Base-by-base conservation (phyloP, 1,140 invertebrate species). In the Sminthurinus signatus region DNA sequence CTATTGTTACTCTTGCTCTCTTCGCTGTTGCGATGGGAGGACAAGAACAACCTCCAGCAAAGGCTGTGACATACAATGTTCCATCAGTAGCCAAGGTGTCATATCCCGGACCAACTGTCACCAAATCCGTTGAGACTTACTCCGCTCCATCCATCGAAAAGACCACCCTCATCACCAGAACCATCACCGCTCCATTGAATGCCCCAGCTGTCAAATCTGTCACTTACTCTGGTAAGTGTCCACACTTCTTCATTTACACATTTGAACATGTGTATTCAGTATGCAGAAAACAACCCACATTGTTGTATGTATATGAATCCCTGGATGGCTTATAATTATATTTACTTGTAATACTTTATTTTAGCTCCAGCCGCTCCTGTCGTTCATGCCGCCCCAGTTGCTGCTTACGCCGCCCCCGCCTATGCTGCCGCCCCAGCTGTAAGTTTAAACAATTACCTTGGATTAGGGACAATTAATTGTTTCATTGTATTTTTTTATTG, bases 121-220 rank as follows among this genome's bases (percentile, higher is more conserved):
- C 70, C 3, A 65, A 67, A 43, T 51, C 51, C 15, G 70, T 71
- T 3, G 66, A 68, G 28, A 71, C 70, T n/a, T 71, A 68, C 52
- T 60, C 55, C 42, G 70, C 70, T 31, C 70, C 70, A 10, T 65
- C 61, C 27, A 71, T 71, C 62, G 70, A 71, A 29, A 71, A 71
- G 52, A 71, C 70, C 8, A 71, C 70, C 0, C 63, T 64, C 25
- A 71, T 71, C 43, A 69, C 68, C 21, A n/a, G 68, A n/a, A 69
- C 68, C 17, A 69, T 69, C 43, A 69, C 68, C 19, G 64, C 68
- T 60, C 68, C 68, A 29, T 44, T 69, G 27, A 66, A 65, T 31
- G 68, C 68, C n/a, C 68, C 68, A 52, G 57, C 55, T 48, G 68
- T 62, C 19, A 62, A 66, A 39, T 10, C 4, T 19, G 36, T 57